Conservation (phyloP, 2,888 invertebrate species). For the Andrena haemorrhoa region DNA sequence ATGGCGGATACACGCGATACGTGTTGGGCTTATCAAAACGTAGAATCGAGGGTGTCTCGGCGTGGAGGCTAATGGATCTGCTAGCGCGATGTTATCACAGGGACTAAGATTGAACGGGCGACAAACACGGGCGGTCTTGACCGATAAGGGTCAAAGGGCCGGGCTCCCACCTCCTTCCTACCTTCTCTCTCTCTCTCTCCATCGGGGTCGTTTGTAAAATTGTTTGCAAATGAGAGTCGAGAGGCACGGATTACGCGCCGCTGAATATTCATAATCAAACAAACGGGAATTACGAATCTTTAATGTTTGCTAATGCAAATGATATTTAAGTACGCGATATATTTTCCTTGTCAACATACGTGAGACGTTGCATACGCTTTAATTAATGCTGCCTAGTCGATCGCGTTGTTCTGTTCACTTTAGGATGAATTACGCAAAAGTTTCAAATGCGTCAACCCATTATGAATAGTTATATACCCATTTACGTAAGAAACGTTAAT, state of each 20-base stretch:
- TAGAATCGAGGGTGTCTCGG: conserved; percentile 14
- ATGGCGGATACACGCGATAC: conserved; percentile 10
- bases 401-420: not conserved
- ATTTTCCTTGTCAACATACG: conserved; percentile 6
- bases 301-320: conserved; percentile 18
- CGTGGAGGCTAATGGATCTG: conserved; percentile 50
- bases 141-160: conserved; percentile 57
- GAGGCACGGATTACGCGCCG: conserved; percentile 14
- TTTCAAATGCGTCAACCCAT: not conserved
- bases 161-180: not conserved
- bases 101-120: conserved; percentile 52
- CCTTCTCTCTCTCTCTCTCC: not conserved
- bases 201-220: conserved; percentile 19
- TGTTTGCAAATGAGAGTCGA: conserved; percentile 40
- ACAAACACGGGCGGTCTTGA: conserved; percentile 41
- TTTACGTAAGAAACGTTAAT: not conserved
- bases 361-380: conserved; percentile 15
- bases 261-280: conserved; percentile 46
- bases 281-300: conserved; percentile 21
- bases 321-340: conserved; percentile 33
- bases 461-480: not conserved
- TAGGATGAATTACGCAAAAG: not conserved
- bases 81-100: conserved; percentile 52
- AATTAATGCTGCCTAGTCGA: conserved; percentile 25
- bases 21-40: conserved; percentile 37